Evolutionary conservation across 1,140 invertebrate genomes (phyloP).

Genomic region (Gonatopus flavifemur): DNA sequence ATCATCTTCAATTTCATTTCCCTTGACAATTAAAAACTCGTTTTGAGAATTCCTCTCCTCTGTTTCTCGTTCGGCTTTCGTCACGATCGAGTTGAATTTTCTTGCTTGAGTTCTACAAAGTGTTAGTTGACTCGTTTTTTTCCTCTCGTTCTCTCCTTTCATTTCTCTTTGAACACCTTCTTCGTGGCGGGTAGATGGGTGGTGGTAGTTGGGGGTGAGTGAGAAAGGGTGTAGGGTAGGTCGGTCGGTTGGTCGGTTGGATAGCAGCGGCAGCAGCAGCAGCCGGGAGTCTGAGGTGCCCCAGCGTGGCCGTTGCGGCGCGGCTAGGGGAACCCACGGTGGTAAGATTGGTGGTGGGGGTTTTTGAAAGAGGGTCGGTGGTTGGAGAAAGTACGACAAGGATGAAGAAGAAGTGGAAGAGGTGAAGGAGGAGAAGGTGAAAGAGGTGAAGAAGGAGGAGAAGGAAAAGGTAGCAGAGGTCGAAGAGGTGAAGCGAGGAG

Average conservation of each 20-base stretch:
- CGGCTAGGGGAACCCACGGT: conserved; percentile 53
- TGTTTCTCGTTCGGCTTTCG: too few species aligned
- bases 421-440: conserved; percentile 20
- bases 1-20: too few species aligned
- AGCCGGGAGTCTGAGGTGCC: conserved; percentile 55
- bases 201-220: conserved; percentile 10
- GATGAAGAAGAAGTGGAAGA: neutral
- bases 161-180: too few species aligned
- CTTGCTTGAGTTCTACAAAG: conserved; percentile 35
- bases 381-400: conserved; percentile 25
- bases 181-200: conserved; percentile 21
- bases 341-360: conserved; percentile 43
- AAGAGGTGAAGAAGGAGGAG: conserved; percentile 15
- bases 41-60: too few species aligned
- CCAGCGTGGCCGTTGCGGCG: conserved; percentile 56
- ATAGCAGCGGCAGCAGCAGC: too few species aligned
- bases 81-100: conserved; percentile 34
- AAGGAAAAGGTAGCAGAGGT: conserved; percentile 41
- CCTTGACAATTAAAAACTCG: too few species aligned
- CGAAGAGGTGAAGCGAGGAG: conserved; percentile 30
- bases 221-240: conserved; percentile 8
- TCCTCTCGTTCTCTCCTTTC: neutral
- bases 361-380: conserved; percentile 54
- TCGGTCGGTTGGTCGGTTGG: conserved; percentile 4
- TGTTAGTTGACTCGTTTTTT: too few species aligned